A percentile compares a stretch with the other conserved stretches of the same genome.
Evolutionary conservation across 2,113 vertebrate species (phyloP).

Genomic region (Thalassoma bifasciatum): DNA sequence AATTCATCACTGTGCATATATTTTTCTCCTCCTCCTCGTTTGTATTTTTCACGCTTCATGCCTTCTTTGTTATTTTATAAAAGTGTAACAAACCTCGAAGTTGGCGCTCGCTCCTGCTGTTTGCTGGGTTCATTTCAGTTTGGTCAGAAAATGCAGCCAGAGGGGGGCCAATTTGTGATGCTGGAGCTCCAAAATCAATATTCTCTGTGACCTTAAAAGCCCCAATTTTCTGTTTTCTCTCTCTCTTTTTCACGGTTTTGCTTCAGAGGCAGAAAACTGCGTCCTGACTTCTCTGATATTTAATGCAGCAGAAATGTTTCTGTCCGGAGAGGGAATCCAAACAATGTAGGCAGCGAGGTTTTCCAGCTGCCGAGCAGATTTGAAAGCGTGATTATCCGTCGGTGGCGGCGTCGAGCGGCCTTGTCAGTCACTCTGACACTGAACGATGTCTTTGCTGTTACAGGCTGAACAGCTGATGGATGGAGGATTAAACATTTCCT

Average conservation of each 20-base stretch:
- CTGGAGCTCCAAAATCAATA: constrained; percentile 51
- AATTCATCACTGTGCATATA: too few relatives aligned
- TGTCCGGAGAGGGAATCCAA: constrained; percentile 35
- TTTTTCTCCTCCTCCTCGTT: background rate
- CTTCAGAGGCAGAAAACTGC: constrained; percentile 12
- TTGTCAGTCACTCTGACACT: constrained; percentile 55
- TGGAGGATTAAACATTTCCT: constrained; percentile 32
- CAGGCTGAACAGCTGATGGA: background rate
- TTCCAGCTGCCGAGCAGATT: constrained; percentile 33
- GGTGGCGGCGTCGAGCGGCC: constrained; percentile 33
- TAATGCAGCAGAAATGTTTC: constrained; percentile 37
- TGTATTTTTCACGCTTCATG: constrained; percentile 22
- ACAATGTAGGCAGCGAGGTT: constrained; percentile 34
- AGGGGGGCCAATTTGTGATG: constrained; percentile 46
- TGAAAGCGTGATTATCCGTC: constrained; percentile 61
- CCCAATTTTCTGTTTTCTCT: constrained; percentile 18
- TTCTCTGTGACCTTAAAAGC: constrained; percentile 48
- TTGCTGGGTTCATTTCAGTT: constrained; percentile 48
- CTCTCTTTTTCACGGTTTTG: constrained; percentile 23
- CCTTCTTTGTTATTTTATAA: background rate
- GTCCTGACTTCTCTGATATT: constrained; percentile 46
- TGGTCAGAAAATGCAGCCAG: constrained; percentile 39
- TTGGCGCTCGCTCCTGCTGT: constrained; percentile 20
- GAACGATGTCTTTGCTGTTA: constrained; percentile 29
- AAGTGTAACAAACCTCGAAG: constrained; percentile 43